A percentile compares a stretch with the other conserved stretches of the same genome.
Evolutionary conservation across 2,797 vertebrate genomes (phyloP).

Genomic region (Enteromius thamalakanensis): DNA sequence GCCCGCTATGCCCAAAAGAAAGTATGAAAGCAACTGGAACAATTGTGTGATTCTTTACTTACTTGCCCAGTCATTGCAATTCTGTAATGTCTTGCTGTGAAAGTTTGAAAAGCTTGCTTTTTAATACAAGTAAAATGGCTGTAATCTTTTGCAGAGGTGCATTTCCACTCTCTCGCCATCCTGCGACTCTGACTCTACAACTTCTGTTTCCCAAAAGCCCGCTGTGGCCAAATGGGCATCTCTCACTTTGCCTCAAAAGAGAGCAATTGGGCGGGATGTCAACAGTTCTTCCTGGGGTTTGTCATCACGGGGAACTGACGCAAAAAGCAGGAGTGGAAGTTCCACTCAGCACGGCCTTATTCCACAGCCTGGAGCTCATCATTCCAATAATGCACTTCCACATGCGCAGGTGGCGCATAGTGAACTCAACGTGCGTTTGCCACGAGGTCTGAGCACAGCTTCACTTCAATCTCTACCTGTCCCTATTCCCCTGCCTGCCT

Average conservation of each 20-base stretch:
- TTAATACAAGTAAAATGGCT: not conserved
- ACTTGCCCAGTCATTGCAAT: not conserved
- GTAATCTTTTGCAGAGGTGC: constrained; percentile 64
- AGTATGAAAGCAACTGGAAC: constrained; percentile 67
- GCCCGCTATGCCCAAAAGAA: constrained; percentile 88
- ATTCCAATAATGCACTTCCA: constrained; percentile 72
- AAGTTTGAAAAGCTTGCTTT: not conserved
- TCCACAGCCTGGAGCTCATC: constrained; percentile 65
- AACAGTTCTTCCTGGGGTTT: constrained; percentile 62
- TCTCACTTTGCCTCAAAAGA: constrained; percentile 73
- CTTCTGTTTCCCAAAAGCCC: constrained; percentile 70
- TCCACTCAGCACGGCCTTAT: constrained; percentile 71
- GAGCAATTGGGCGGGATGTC: constrained; percentile 67
- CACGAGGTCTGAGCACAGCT: constrained; percentile 72
- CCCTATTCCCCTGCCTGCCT: not conserved
- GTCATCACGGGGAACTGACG: constrained; percentile 67
- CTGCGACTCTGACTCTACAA: constrained; percentile 66
- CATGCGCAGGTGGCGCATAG: constrained; percentile 86
- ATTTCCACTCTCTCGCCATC: constrained; percentile 62
- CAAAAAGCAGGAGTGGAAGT: constrained; percentile 63
- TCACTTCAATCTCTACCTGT: not conserved
- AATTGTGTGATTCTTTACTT: not conserved
- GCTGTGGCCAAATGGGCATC: constrained; percentile 79
- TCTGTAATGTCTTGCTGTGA: not conserved
- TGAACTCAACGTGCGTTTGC: constrained; percentile 80